Percentiles rank a stretch among this genome's conserved stretches.
Conservation (phyloP, 2,113 vertebrate species). For the Sceloporus tristichus region DNA sequence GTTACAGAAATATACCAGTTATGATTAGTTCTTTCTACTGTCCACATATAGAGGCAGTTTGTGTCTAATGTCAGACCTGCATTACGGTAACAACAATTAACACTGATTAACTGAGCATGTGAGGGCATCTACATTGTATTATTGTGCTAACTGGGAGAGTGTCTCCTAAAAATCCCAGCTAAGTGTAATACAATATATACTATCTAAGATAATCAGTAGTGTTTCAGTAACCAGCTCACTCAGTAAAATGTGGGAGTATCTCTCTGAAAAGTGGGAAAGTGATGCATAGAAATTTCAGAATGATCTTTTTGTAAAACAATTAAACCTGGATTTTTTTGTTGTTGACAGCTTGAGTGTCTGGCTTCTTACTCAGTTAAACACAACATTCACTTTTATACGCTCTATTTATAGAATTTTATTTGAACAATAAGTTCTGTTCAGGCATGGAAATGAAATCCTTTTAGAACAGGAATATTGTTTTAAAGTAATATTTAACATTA, state of each 20-base stretch:
- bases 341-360: conserved; percentile 73
- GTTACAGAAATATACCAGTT: conserved; percentile 20
- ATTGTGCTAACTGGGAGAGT: conserved; percentile 64
- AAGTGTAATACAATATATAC: conserved; percentile 71
- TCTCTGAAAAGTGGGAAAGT: conserved; percentile 69
- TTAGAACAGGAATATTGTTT: not conserved
- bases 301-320: conserved; percentile 75
- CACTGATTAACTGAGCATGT: conserved; percentile 72
- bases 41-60: conserved; percentile 57
- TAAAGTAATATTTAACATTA: not conserved
- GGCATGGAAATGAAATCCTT: conserved; percentile 23
- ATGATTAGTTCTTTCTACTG: conserved; percentile 64
- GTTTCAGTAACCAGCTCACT: conserved; percentile 69
- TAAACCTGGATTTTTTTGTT: conserved; percentile 72
- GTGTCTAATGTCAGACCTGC: conserved; percentile 61
- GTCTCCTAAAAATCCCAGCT: conserved; percentile 57
- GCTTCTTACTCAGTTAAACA: conserved; percentile 62
- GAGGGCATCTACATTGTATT: conserved; percentile 68
- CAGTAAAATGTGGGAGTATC: conserved; percentile 60
- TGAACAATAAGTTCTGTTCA: not conserved
- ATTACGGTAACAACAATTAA: conserved; percentile 60
- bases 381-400: conserved; percentile 15
- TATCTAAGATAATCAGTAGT: conserved; percentile 69
- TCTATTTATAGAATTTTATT: conserved; percentile 15
- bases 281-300: conserved; percentile 65